These are phyloP conservation scores for Mimumesa dahlbomi DNA, from an alignment of 2,888 invertebrate genomes.

Conservation along the genomic window DNA sequence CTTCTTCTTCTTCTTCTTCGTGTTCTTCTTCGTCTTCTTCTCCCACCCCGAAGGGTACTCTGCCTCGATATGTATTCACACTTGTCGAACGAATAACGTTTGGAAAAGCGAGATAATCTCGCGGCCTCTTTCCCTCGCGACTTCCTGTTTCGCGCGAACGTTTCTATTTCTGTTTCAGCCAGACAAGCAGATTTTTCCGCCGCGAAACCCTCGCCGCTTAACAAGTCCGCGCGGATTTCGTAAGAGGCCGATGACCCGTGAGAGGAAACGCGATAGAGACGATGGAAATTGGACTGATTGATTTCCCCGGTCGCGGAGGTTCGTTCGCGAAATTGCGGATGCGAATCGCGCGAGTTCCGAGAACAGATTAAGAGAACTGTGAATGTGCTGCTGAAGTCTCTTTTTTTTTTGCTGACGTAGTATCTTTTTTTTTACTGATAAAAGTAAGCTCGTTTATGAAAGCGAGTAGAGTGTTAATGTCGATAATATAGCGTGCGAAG, in stretches of 20 bases:
- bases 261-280: background rate
- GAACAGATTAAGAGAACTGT: too few relatives aligned
- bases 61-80: conserved; percentile 11
- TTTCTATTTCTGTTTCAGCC: conserved; percentile 26
- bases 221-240: conserved; percentile 12
- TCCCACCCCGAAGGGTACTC: conserved; percentile 6
- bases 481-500: too few relatives aligned
- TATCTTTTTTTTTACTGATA: too few relatives aligned
- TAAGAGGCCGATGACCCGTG: conserved; percentile 36
- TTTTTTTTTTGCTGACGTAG: too few relatives aligned
- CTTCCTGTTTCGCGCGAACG: conserved; percentile 47
- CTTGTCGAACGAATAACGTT: background rate
- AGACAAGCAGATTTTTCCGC: conserved; percentile 7
- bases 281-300: conserved; percentile 14
- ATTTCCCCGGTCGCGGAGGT: too few relatives aligned
- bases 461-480: too few relatives aligned
- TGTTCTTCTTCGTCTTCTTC: conserved; percentile 22
- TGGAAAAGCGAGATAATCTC: conserved; percentile 31
- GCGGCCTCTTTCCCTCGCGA: conserved; percentile 59
- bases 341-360: too few relatives aligned
- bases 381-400: too few relatives aligned
- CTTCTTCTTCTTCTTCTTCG: conserved; percentile 35
- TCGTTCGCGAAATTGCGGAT: too few relatives aligned
- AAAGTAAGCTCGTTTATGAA: too few relatives aligned
- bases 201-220: background rate